Evolutionary conservation across 2,797 vertebrate species (phyloP).

Genomic region (Mycteria americana): DNA sequence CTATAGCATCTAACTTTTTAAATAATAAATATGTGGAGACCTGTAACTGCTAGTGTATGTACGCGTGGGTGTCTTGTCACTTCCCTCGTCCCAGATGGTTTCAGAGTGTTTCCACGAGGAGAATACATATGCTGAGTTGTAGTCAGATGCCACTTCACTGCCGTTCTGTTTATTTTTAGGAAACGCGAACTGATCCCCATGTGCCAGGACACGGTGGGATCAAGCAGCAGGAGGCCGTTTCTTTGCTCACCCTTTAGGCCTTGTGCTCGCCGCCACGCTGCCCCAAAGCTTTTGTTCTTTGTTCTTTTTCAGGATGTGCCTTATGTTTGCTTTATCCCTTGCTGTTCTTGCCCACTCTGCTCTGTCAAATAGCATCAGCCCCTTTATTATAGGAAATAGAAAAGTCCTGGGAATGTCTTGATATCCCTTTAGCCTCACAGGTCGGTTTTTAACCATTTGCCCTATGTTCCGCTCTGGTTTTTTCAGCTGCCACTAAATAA

Average conservation of each 20-base stretch:
- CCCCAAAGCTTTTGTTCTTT: constrained; percentile 28
- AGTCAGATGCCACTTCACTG: constrained; percentile 4
- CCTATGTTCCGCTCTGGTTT: background rate
- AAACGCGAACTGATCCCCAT: background rate
- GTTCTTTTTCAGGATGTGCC: constrained; percentile 21
- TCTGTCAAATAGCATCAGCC: background rate
- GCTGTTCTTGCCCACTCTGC: constrained; percentile 15
- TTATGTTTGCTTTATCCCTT: constrained; percentile 27
- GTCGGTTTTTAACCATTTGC: background rate
- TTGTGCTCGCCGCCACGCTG: background rate
- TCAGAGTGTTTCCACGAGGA: background rate
- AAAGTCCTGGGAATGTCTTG: background rate
- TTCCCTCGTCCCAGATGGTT: background rate
- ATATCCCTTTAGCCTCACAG: background rate
- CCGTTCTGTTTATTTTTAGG: constrained; percentile 45
- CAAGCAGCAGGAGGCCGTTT: background rate
- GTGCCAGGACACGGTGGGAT: background rate
- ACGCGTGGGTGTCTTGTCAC: background rate
- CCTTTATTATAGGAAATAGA: background rate
- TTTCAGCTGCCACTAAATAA: background rate
- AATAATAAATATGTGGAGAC: background rate
- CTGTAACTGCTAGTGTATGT: background rate
- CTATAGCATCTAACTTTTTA: background rate
- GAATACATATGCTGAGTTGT: background rate
- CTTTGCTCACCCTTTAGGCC: background rate